Percentiles rank a stretch among this genome's conserved stretches.
Evolutionary conservation across 1,140 invertebrate genomes (phyloP).

Genomic region (Drosophila busckii): DNA sequence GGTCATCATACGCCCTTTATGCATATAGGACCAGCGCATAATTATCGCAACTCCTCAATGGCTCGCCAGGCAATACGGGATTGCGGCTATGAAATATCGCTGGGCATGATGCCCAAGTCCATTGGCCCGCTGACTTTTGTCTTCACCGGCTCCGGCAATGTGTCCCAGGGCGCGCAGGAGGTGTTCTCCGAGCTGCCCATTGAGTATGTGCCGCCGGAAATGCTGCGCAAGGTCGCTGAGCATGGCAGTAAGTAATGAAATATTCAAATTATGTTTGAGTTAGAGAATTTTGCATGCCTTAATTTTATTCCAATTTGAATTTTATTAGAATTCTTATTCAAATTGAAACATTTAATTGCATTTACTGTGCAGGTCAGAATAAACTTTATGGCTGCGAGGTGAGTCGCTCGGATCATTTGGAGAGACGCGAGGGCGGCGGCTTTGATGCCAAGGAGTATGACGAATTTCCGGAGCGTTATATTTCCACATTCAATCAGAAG

Average conservation of each 20-base stretch:
- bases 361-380: slow-evolving; percentile 84
- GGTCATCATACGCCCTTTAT: slow-evolving; percentile 99
- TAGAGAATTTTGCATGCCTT: no score
- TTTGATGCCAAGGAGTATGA: slow-evolving; percentile 96
- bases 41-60: slow-evolving; percentile 98
- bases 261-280: no score
- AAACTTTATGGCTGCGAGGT: slow-evolving; percentile 98
- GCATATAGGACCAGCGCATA: slow-evolving; percentile 99
- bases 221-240: slow-evolving; percentile 96
- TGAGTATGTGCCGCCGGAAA: slow-evolving; percentile 97
- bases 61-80: slow-evolving; percentile 97
- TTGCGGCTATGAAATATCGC: slow-evolving; percentile 97
- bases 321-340: not conserved
- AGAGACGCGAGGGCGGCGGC: slow-evolving; percentile 93
- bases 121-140: slow-evolving; percentile 98
- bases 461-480: slow-evolving; percentile 94
- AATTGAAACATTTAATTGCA: not conserved
- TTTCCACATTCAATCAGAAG: slow-evolving; percentile 97
- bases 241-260: slow-evolving; percentile 90
- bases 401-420: slow-evolving; percentile 93
- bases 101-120: slow-evolving; percentile 98
- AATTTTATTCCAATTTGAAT: no score
- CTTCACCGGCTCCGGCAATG: slow-evolving; percentile 96
- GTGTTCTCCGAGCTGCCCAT: slow-evolving; percentile 98
- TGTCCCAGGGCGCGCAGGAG: slow-evolving; percentile 95